Conservation (phyloP, 2,113 vertebrate species). For the Australoheros scitulus region DNA sequence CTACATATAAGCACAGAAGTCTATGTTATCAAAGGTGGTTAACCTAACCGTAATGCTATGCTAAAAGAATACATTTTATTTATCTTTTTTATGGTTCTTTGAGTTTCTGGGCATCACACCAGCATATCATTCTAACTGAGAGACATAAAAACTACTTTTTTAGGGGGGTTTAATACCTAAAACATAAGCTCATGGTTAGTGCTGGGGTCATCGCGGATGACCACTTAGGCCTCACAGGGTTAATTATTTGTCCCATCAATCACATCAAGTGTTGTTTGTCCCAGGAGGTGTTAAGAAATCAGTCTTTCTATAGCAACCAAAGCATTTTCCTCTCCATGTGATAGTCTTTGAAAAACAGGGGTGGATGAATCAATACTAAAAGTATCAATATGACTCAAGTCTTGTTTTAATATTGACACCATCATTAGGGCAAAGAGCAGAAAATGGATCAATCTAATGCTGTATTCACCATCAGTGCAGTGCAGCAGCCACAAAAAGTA, state of each 20-base stretch:
- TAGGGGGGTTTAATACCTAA: background rate
- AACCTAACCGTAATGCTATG: too few relatives aligned
- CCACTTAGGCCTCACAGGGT: background rate
- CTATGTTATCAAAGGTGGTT: too few relatives aligned
- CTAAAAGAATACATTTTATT: too few relatives aligned
- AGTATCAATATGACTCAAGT: slow-evolving; percentile 1
- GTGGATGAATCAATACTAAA: background rate
- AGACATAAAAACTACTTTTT: rapidly evolving
- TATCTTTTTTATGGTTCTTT: too few relatives aligned
- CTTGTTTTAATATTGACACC: background rate
- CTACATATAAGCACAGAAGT: too few relatives aligned
- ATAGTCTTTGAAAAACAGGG: background rate
- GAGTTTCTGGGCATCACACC: too few relatives aligned
- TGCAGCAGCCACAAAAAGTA: background rate
- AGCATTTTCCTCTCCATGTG: background rate
- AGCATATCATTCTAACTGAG: background rate
- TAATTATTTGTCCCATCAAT: background rate
- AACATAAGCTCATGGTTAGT: rapidly evolving
- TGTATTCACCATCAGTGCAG: background rate
- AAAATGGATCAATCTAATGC: background rate
- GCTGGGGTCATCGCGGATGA: background rate
- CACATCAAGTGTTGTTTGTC: background rate
- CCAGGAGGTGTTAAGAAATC: slow-evolving; percentile 1
- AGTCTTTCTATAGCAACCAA: background rate
- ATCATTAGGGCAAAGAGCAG: background rate